Base-by-base conservation (phyloP, 1,140 invertebrate species). In the Hermetia illucens region DNA sequence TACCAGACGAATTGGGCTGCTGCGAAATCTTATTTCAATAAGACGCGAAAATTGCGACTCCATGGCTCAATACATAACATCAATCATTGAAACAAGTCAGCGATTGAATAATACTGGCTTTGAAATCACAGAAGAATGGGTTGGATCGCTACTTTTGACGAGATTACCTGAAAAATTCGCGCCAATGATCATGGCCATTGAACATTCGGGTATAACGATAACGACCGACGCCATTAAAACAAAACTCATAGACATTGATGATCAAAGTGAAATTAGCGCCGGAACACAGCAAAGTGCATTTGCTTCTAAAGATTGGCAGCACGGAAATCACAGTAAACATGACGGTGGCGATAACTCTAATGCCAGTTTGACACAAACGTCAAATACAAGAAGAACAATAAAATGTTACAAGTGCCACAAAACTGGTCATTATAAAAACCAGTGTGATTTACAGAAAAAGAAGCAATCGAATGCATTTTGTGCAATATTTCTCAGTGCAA, bases 121-220 rank as follows among this genome's bases (percentile, higher is more conserved):
- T 29, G 19, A 47, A n/a, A 48, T 63, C 12, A 43, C 43, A 38
- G 52, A 58, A 21, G 54, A 60, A 39, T 58, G 54, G 47, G 32
- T 52, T 10, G 51, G 59, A 18, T 54, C 53, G 6, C 37, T 60
- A 3, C 45, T 63, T 41, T 37, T 63, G 18, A 48, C 52, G 9
- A 54, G 55, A 12, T 41, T 63, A 36, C 52, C 54, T 2, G 53
- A 58, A 10, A 38, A 51, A 9, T 63, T 55, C 46, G 44, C 51
- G 36, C 53, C 61, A 0, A 63, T 63, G 59, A 63, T 63, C 5
- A 63, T 63, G 53, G 53, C 47, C 2, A 39, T 62, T 16, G 55
- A 63, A 40, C 49, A 43, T 16, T 50, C 46, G 2, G 46, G 47
- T 16, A 43, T 42, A 10, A 39, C 16, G 21, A 55, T 64, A 8